Evolutionary conservation across 2,113 vertebrate species (phyloP).

Genomic region (Oreochromis tanganicae): DNA sequence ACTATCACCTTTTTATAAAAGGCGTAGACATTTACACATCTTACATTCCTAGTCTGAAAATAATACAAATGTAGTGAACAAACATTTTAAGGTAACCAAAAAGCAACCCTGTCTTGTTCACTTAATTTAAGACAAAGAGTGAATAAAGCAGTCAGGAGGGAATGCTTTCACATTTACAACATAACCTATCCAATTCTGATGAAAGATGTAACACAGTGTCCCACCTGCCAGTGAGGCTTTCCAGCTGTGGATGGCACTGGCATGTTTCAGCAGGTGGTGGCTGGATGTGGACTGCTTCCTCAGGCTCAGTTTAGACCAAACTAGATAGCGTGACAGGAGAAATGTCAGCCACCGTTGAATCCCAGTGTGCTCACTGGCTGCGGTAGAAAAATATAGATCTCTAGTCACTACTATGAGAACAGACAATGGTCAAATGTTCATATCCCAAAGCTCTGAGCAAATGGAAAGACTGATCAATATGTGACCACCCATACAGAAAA

Average conservation of each 20-base stretch:
- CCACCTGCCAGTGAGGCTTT: background rate
- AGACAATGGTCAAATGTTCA: constrained; percentile 13
- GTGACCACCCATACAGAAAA: background rate
- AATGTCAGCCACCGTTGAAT: constrained; percentile 49
- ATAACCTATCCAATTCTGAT: background rate
- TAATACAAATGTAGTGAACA: background rate
- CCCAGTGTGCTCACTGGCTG: background rate
- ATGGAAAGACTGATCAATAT: constrained; percentile 29
- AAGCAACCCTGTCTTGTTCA: background rate
- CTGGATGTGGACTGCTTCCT: background rate
- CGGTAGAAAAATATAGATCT: constrained; percentile 16
- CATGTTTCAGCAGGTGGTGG: background rate
- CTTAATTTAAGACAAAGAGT: background rate
- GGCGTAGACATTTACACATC: background rate
- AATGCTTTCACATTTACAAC: background rate
- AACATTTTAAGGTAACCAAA: background rate
- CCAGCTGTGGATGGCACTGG: background rate
- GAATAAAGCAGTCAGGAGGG: background rate
- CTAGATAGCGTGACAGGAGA: constrained; percentile 28
- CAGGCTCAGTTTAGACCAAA: background rate
- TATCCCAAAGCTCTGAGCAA: background rate
- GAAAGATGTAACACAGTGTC: background rate
- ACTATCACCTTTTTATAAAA: background rate
- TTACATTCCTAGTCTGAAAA: background rate
- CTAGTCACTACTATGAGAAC: background rate